phyloP scores from a whole-genome alignment of 2,888 invertebrate genomes.

The Trissolcus brochymenae region DNA sequence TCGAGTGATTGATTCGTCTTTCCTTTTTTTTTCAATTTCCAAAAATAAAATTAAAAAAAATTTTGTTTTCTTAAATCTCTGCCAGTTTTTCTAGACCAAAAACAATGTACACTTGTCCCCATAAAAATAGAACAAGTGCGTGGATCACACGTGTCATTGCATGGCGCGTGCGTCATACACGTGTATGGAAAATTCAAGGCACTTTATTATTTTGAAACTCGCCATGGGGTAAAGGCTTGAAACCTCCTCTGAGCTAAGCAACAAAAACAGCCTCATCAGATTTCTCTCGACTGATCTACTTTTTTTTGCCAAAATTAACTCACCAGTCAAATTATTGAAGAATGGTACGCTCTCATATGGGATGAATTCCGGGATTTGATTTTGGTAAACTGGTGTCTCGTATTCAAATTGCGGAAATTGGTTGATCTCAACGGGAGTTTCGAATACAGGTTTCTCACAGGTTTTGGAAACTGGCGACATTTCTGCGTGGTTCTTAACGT shows the following conservation, averaged over 20 bases:
- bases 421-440: no score
- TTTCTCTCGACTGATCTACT: conserved; percentile 41
- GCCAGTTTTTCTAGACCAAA: conserved; percentile 7
- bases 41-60: no score
- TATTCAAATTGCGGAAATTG: no score
- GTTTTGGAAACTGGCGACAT: conserved; percentile 2
- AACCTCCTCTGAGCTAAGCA: conserved; percentile 76
- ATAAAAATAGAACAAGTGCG: neutral
- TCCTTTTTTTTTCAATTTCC: neutral
- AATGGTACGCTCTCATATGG: conserved; percentile 71
- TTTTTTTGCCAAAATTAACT: conserved; percentile 21
- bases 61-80: no score
- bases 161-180: conserved; percentile 64
- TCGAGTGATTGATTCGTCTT: neutral
- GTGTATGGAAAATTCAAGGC: conserved; percentile 61
- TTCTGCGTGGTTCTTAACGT: conserved; percentile 88
- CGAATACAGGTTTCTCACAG: neutral
- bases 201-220: conserved; percentile 76
- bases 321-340: conserved; percentile 64
- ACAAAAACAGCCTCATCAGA: conserved; percentile 43
- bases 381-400: neutral
- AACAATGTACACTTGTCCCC: conserved; percentile 29
- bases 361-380: conserved; percentile 69
- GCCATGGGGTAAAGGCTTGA: conserved; percentile 73
- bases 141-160: conserved; percentile 18